A percentile compares a stretch with the other conserved stretches of the same genome.
Conservation (phyloP, 2,113 vertebrate species). For the human (Homo sapiens) region DNA sequence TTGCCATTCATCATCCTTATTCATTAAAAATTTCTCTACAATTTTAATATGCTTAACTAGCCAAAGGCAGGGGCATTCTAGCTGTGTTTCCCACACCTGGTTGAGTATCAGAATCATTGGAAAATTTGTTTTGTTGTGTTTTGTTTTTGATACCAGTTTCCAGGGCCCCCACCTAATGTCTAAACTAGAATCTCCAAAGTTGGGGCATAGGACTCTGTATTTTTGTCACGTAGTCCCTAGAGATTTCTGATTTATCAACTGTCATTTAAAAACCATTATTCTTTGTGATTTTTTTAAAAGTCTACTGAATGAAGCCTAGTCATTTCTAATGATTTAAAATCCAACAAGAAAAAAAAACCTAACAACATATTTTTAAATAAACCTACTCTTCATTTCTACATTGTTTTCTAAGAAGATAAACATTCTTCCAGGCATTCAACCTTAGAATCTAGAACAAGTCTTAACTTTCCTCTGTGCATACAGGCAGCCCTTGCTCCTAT, state of each 20-base stretch:
- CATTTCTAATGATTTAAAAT: not conserved
- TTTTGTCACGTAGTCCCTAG: not conserved
- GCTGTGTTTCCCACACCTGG: not conserved
- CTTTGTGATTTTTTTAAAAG: not conserved
- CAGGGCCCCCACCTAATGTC: not conserved
- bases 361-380: not conserved
- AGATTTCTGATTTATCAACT: not conserved
- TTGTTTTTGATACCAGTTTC: not conserved
- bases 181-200: not conserved
- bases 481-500: not conserved
- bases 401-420: not conserved
- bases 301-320: not conserved
- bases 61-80: not conserved
- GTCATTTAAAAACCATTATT: not conserved
- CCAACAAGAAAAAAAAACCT: not conserved
- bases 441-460: not conserved
- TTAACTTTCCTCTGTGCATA: not conserved
- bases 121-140: not conserved
- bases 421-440: not conserved
- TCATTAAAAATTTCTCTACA: not conserved
- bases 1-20: not conserved
- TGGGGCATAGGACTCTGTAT: not conserved
- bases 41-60: not conserved
- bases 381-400: not conserved
- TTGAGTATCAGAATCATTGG: not conserved